A percentile compares a stretch with the other conserved stretches of the same genome.
Evolutionary conservation across 2,888 invertebrate genomes (phyloP).

Genomic region (Bibio marci): DNA sequence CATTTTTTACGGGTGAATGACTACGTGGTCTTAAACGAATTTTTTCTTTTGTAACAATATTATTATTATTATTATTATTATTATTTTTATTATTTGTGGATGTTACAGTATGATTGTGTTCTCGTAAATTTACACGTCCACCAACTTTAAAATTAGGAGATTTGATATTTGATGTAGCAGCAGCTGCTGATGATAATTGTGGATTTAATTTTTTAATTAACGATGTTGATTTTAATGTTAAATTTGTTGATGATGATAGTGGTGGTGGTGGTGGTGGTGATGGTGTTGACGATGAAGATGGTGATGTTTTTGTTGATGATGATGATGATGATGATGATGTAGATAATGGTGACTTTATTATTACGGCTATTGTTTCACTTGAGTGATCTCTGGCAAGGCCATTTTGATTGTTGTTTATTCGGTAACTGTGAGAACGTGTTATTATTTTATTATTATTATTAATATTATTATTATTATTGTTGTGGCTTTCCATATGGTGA

Average conservation of each 20-base stretch:
- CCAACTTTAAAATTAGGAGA: constrained; percentile 3
- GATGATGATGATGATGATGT: background rate
- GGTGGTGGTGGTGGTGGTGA: background rate
- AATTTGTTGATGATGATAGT: background rate
- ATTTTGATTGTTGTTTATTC: constrained; percentile 1
- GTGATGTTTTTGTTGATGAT: background rate
- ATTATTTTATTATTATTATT: background rate
- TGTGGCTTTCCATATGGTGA: too few species aligned
- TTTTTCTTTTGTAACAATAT: background rate
- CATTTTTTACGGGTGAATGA: constrained; percentile 9
- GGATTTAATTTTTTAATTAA: background rate
- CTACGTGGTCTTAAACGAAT: constrained; percentile 7
- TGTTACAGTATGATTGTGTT: constrained; percentile 3
- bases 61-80: too few species aligned
- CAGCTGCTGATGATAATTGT: background rate
- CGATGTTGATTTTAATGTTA: background rate
- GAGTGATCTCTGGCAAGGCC: constrained; percentile 1
- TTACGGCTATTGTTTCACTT: background rate
- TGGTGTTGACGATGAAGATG: background rate
- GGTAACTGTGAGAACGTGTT: constrained; percentile 6
- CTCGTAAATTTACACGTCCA: constrained; percentile 8
- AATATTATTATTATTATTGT: background rate
- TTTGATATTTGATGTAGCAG: constrained; percentile 1
- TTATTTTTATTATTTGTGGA: background rate
- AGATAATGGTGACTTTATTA: too few species aligned